phyloP scores from a whole-genome alignment of 2,888 invertebrate species.

The Coecobrya sp. region DNA sequence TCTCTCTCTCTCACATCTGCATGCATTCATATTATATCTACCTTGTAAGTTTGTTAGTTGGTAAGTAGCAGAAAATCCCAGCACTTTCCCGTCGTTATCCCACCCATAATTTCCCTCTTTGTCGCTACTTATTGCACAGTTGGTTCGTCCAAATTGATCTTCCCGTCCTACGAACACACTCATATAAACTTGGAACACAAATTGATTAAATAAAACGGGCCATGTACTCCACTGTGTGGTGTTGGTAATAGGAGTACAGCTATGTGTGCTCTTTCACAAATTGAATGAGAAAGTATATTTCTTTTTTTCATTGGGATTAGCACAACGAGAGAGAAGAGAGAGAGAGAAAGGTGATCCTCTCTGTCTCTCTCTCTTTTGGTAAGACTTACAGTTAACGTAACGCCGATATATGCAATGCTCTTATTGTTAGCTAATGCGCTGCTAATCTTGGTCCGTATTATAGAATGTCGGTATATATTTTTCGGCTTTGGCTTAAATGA shows the following conservation, averaged over 20 bases:
- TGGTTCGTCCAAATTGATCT: neutral
- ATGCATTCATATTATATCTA: neutral
- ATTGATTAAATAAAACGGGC: neutral
- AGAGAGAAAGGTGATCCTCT: no score
- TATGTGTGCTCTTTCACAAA: no score
- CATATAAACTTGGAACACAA: neutral
- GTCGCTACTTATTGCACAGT: neutral
- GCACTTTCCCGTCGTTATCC: neutral
- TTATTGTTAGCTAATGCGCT: neutral
- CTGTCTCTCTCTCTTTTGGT: no score
- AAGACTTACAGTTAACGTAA: no score
- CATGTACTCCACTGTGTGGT: no score
- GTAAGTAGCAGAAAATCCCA: neutral
- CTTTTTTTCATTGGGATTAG: no score
- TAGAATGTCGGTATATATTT: neutral
- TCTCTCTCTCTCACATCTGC: neutral
- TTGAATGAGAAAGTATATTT: no score
- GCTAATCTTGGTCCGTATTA: neutral
- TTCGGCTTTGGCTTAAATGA: neutral
- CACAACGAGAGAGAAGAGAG: no score
- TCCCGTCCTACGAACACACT: neutral
- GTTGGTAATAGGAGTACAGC: no score
- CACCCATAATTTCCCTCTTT: neutral
- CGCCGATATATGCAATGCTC: no score
- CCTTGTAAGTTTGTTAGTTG: neutral